Base-by-base conservation (phyloP, 2,113 vertebrate species). In the Macroglossus sobrinus region DNA sequence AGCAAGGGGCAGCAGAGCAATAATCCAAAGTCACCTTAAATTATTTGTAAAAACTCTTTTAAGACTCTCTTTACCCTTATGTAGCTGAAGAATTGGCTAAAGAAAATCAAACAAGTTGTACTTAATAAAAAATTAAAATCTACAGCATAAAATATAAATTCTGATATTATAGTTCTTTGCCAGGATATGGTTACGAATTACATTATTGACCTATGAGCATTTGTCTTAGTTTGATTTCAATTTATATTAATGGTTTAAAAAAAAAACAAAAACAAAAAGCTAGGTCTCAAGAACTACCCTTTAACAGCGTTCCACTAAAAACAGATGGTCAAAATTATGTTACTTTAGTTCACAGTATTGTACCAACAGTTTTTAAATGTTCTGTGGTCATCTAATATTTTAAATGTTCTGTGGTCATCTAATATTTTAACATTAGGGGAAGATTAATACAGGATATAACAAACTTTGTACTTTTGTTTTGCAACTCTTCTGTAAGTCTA, bases 201-300 rank as follows among this genome's bases (percentile, higher is more conserved):
- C 45, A 75, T 22, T 7, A 88, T 21, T 43, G 61, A 80, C 50
- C 16, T 68, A 13, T 21, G 92, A 47, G 12, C 8, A 82, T n/a
- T 50, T 69, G 38, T 71, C 50, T 61, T 0, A 26, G 26, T 33
- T 1, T 66, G 12, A 38, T 38, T 95, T 89, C 22, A 35, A 35
- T 38, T 95, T n/a, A 26, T 69, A 59, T 72, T 82, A 97, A 76
- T 47, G 80, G 64, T 69, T 96, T 86, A 80, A 55, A 11, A 76
- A 74, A 28, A 74, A 26, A 89, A 53, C 92, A 71, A 76, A 92
- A 87, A 57, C 15, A 92, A 90, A 63, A 30, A 2, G 47, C 24
- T 12, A 76, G 3, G 40, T 79, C 76, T 86, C n/a, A 88, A 88
- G 30, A 93, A 47, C 22, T 75, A 40, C 14, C 21, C 55, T 40